Evolutionary conservation across 1,140 invertebrate species (phyloP).

Genomic region (Latrodectus geometricus): DNA sequence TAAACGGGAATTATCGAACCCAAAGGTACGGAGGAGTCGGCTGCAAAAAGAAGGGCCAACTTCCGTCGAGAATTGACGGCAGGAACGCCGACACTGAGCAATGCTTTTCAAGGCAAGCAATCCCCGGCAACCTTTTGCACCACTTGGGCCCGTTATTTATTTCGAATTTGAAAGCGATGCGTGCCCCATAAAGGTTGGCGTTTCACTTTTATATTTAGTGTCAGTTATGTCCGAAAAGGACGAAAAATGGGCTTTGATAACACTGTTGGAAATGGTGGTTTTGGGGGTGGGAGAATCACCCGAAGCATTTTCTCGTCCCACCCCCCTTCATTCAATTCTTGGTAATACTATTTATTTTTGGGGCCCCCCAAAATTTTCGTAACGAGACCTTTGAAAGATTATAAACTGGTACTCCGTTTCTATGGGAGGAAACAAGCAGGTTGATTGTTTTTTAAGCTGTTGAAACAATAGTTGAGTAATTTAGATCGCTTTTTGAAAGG

Average conservation of each 20-base stretch:
- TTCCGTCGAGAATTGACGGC: constrained; percentile 24
- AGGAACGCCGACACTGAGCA: not conserved
- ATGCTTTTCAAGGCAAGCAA: not conserved
- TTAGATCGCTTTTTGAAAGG: no score
- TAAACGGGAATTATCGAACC: constrained; percentile 55
- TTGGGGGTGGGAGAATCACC: not conserved
- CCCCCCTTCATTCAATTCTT: no score
- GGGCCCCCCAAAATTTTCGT: no score
- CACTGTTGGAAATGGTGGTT: constrained; percentile 8
- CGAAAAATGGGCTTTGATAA: constrained; percentile 17
- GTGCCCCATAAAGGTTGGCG: not conserved
- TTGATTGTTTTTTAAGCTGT: no score
- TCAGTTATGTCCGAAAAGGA: not conserved
- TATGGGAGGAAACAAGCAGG: no score
- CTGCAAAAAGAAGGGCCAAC: constrained; percentile 38
- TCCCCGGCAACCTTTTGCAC: constrained; percentile 2
- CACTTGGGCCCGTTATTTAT: constrained; percentile 35
- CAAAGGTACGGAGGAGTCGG: constrained; percentile 13
- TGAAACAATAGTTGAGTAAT: no score
- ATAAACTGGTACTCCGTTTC: no score
- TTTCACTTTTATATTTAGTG: constrained; percentile 19
- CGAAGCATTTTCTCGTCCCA: no score
- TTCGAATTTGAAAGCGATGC: constrained; percentile 29
- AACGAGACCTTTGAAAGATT: no score
- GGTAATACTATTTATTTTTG: no score